Base-by-base conservation (phyloP, 1,140 invertebrate species). In the Melanaphis sacchari region DNA sequence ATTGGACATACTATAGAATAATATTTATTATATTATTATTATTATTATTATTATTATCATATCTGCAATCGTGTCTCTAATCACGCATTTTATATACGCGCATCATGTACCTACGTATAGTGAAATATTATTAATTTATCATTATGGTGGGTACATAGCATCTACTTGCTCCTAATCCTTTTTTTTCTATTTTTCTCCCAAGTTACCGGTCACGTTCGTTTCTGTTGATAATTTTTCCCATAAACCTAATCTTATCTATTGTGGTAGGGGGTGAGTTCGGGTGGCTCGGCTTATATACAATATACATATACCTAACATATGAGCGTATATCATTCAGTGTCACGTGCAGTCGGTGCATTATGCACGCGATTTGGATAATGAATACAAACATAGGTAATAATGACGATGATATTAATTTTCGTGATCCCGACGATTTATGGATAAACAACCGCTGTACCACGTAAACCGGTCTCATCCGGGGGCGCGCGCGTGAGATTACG, bases 371-470 rank as follows among this genome's bases (percentile, higher is more conserved):
- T 85, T 15, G 41, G 41, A 3, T 3, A 85, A 85, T 85, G 40
- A 46, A 85, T 85, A 85, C 84, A 85, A 85, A 85, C 26, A 85
- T 41, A 6, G 38, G 36, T n/a, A 66, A 66, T 66, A 31, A n/a
- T 52, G 52, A 52, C 22, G n/a, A 81, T 84, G 24, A 84, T 41
- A 84, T n/a, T n/a, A 31, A 46, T 43, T 85, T 85, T 85, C 15
- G 40, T 85, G 84, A 85, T 85, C 84, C 26, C 40, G 38, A 43
- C 38, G 84, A 85, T 85, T 85, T 85, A 85, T 43, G 84, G 41
- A 31, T 43, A n/a, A 11, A n/a, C 4, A 22, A 24, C 2, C 5
- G 41, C 15, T 9, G 11, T 41, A 85, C 41, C 40, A 18, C 40
- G 46, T 15, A 85, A 85, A 85, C 84, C 84, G 84, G 84, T 85